Evolutionary conservation across 2,113 vertebrate genomes (phyloP), one percentile per base, ranked within the genome.

Genomic region (Rhinogobius similis): DNA sequence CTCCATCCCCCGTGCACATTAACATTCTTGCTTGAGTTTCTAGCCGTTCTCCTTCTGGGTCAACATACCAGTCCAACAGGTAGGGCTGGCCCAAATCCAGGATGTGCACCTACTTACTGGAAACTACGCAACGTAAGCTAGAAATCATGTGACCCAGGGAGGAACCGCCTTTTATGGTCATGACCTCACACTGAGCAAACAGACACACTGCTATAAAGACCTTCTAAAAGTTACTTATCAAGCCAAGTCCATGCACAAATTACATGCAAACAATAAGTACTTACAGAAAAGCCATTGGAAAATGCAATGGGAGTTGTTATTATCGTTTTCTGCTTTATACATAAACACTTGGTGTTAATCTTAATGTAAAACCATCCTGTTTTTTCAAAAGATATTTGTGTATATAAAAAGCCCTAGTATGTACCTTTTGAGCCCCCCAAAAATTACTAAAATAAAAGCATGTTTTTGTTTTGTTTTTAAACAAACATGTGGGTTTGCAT

Each of bases 71-170:
- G 87, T 86, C 8, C 5, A 68, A 46, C 87, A 87, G 81, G 87
- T 87, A 76, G 1, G 55, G 62, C 62, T 90, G 87, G 82, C 68
- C 1, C 0, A 3, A 0, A 10, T 77, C 82, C 89, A 89, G 65
- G 56, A 69, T 68, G 61, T 65, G 65, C 84, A 87, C 89, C 86
- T 83, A 87, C 67, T 90, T 88, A 90, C 89, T 75, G 87, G 87
- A 90, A 90, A 68, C 27, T 2, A 44, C 2, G 2, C 7, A 3
- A 23, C 70, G 65, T 41, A 43, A 89, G 82, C 89, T 87, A 86
- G 78, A 73, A 88, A 83, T 52, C 68, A 72, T 32, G 72, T 39
- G 46, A 9, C n/a, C 39, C 12, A 20, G 65, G 71, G 71, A 38
- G 67, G 63, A 71, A 72, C 32, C 44, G 61, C 46, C 18, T 68